Conservation (phyloP, 2,888 invertebrate species). For the Pterostichus madidus region DNA sequence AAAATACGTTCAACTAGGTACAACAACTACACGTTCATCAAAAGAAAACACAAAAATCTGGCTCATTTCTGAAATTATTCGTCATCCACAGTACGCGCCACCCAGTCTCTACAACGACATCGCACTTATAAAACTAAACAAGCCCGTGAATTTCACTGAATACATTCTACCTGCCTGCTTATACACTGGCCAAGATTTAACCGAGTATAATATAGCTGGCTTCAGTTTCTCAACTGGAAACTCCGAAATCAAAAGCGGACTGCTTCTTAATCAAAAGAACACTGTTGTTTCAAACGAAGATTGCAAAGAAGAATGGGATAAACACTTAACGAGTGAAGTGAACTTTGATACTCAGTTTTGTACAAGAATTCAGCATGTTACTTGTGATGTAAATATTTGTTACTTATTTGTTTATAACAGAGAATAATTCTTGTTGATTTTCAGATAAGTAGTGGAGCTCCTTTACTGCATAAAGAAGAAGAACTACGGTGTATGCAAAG, state of each 20-base stretch:
- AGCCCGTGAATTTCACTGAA: constrained; percentile 12
- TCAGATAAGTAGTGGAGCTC: background rate
- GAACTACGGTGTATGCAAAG: background rate
- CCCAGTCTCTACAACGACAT: constrained; percentile 30
- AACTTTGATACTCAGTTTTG: background rate
- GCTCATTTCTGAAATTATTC: background rate
- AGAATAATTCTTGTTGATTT: background rate
- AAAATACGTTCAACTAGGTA: background rate
- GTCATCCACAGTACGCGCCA: constrained; percentile 22
- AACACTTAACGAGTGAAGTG: background rate
- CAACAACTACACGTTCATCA: background rate
- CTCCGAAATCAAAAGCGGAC: background rate
- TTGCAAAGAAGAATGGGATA: background rate
- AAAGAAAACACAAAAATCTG: background rate
- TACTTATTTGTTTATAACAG: background rate
- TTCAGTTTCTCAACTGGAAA: background rate
- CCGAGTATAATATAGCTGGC: constrained; percentile 1
- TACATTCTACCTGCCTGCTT: constrained; percentile 49
- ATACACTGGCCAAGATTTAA: constrained; percentile 5
- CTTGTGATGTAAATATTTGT: background rate
- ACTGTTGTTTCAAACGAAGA: background rate
- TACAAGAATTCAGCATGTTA: background rate
- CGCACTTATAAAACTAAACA: constrained; percentile 43
- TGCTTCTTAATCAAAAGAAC: background rate
- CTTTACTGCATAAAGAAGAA: background rate